Base-by-base conservation (phyloP, 1,140 invertebrate species). In the Temnothorax longispinosus region DNA sequence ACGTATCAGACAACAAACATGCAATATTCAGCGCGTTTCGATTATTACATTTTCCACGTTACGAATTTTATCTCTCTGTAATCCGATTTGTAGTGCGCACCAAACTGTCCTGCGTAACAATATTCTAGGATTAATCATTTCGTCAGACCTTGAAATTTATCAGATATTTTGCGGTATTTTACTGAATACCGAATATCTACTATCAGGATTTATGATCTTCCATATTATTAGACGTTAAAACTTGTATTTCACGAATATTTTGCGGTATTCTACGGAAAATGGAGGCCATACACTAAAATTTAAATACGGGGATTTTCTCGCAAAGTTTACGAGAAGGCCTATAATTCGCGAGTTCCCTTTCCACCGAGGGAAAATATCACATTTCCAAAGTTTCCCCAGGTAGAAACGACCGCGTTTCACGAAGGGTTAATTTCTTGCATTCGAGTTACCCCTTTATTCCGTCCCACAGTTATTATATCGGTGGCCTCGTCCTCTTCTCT, bases 21-120 rank as follows among this genome's bases (percentile, higher is more conserved):
- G 54, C 80, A 74, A 84, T 84, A 84, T 84, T 60, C 80, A 71
- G n/a, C 69, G 44, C 58, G 32, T 62, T 84, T 84, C 69, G 56
- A 74, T 84, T 84, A 74, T 60, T 74, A 84, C 54, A 84, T 84
- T 84, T 74, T 84, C 80, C 56, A 10, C 60, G 64, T 21, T 60
- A 56, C n/a, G n/a, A 84, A 84, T 84, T 84, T 84, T 84, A 84
- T 84, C 80, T 67, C 80, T 15, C 5, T 38, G 41, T 82, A 84
- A 84, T 84, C 80, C 69, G 80, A 84, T 84, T 84, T 75, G 62
- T 38, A 60, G 69, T n/a, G 21, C 27, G 54, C 54, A 60, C 54
- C 21, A 50, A 58, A 69, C 32, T 69, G 47, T 80, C 38, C 44
- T 13, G 67, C 27, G 81, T 62, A 60, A 76, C 41, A 69, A 81